Evolutionary conservation across 2,797 vertebrate species (phyloP).

Genomic region (Malurus splendens): DNA sequence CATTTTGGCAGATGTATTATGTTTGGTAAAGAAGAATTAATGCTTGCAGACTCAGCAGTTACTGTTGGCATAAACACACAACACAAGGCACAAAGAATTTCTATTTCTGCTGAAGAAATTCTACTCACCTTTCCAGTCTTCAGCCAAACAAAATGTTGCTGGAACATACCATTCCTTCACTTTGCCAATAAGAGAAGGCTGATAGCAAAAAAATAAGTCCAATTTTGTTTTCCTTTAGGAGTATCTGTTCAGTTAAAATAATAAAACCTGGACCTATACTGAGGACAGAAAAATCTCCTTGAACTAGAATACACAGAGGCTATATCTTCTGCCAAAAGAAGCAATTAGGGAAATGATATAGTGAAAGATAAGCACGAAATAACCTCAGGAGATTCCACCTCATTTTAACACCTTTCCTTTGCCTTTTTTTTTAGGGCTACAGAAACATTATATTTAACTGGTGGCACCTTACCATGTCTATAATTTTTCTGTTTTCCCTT

Average conservation of each 20-base stretch:
- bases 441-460: neutral
- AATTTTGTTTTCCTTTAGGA: neutral
- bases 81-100: neutral
- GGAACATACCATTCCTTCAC: neutral
- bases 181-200: neutral
- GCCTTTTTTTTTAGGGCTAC: neutral
- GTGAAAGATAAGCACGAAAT: neutral
- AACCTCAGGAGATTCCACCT: neutral
- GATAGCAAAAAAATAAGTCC: neutral
- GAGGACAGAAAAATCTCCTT: slow-evolving; percentile 8
- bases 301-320: neutral
- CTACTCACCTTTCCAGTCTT: neutral
- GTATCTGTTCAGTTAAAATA: neutral
- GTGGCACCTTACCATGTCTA: neutral
- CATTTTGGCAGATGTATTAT: neutral
- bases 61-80: neutral
- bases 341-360: neutral
- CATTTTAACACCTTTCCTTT: neutral
- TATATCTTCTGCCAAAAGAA: neutral
- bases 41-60: slow-evolving; percentile 15
- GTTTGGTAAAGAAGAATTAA: neutral
- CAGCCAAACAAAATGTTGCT: neutral
- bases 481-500: neutral
- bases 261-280: neutral
- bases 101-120: neutral